Base-by-base conservation (phyloP, 53 echinoderm and acorn worm genomes). In the Hippasteria phrygiana region DNA sequence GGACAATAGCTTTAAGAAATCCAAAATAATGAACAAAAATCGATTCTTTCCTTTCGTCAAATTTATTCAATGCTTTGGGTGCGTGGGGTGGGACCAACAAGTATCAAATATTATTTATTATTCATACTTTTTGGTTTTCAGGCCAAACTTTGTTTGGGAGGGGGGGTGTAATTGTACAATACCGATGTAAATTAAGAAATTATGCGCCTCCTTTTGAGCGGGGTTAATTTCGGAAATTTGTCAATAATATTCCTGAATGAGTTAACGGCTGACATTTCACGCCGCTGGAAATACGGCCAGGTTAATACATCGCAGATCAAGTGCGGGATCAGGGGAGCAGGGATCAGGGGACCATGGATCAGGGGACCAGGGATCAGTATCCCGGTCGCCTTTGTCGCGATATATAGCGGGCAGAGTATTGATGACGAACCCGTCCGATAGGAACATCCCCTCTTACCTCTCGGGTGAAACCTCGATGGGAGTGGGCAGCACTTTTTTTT, bases 181-280 rank as follows among this genome's bases (percentile, higher is more conserved):
- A n/a, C n/a, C n/a, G 32, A 47, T 0, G 24, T 26, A 41, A 39
- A 26, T 13, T 54, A 26, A n/a, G 54, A 26, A 29, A 43, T 65
- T 56, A 0, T 26, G 43, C 34, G 6, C 43, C 42, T 28, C 43
- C 43, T 27, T 34, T 27, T 42, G 63, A 43, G 42, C 64, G 13
- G 81, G 80, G n/a, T 80, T 38, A 80, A 83, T 67, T 83, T 85
- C 35, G 50, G 37, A 85, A 85, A 36, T 54, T 70, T 85, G 33
- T 12, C 33, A 50, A 69, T 70, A 45, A 69, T 71, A 46, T 46
- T 66, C 69, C 34, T 67, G n/a, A 47, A 71, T 47, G 53, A 53
- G 22, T 22, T 22, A 16, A 26, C 7, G 37, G 24, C 36, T 69
- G 85, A 70, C 46, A 85, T 85, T 85, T 69, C 71, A 40, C 69